Percentiles rank a stretch among this genome's conserved stretches.
phyloP scores from a whole-genome alignment of 64 coral and sea anemone genomes.

The Anthopleura sola region DNA sequence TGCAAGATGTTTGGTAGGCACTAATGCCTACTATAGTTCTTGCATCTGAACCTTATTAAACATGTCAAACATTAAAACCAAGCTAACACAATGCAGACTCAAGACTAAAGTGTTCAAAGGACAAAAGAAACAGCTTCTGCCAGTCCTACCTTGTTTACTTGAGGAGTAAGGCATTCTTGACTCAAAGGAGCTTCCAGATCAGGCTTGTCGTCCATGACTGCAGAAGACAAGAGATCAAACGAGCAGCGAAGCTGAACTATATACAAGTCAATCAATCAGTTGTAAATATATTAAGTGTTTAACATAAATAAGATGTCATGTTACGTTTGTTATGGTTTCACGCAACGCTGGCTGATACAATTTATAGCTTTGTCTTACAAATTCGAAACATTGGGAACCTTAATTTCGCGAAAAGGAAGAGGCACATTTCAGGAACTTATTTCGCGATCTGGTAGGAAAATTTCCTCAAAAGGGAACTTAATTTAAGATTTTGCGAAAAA shows the following conservation, averaged over 20 bases:
- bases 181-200: not conserved
- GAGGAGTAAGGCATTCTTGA: not conserved
- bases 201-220: not conserved
- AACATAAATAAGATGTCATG: not conserved
- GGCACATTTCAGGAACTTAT: too few species aligned
- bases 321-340: not conserved
- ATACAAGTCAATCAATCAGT: constrained; percentile 7
- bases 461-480: too few species aligned
- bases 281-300: not conserved
- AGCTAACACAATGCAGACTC: not conserved
- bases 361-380: too few species aligned
- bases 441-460: too few species aligned
- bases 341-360: not conserved
- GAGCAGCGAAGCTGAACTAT: not conserved
- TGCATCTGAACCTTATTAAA: not conserved
- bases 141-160: not conserved
- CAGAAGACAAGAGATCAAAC: not conserved
- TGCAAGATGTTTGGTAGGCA: not conserved
- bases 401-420: too few species aligned
- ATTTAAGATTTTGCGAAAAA: too few species aligned
- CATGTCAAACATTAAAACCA: not conserved
- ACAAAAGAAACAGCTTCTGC: not conserved
- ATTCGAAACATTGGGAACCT: too few species aligned
- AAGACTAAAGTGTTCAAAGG: not conserved
- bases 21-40: not conserved